Evolutionary conservation across 2,888 invertebrate species (phyloP), one percentile per base, ranked within the genome.

Genomic region (Brachypterus glaber): DNA sequence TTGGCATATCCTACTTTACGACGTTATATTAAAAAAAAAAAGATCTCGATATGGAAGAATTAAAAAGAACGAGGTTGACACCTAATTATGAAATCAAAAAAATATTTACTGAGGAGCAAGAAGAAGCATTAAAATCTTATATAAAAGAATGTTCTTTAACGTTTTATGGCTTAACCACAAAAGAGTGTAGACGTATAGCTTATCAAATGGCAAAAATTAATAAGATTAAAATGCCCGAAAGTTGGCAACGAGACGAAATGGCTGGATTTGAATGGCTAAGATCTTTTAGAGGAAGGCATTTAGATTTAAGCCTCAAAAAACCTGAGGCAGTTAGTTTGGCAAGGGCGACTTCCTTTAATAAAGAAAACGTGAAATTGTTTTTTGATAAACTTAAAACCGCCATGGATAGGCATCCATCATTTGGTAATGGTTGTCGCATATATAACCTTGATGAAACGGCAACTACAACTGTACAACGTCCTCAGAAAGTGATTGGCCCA

Each of bases 301-400:
- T 24, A 33, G 31, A n/a, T n/a, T n/a, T n/a, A n/a, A n/a, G n/a
- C n/a, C 16, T 39, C n/a, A 11, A 34, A 21, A 38, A 35, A 18
- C 38, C 38, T 30, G 38, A 38, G 14, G 25, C 33, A 11, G 35
- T 33, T 15, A 37, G 39, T 30, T 30, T 39, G 30, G 30, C 27
- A n/a, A n/a, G n/a, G n/a, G n/a, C n/a, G n/a, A n/a, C n/a, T n/a
- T n/a, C n/a, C n/a, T n/a, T n/a, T n/a, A 34, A 39, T 30, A 33
- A 34, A 18, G 26, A 39, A 24, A 38, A 34, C 30, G 35, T 37
- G 12, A 30, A 30, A 27, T 29, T 3, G 24, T 39, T 30, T 29
- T 30, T 39, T 13, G 16, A 39, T 21, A 33, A 39, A 29, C 21
- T 39, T 14, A 34, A 33, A 34, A 30, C 29, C 21, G 34, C 30